Base-by-base conservation (phyloP, 2,113 vertebrate species). In the Ramphastos sulfuratus region DNA sequence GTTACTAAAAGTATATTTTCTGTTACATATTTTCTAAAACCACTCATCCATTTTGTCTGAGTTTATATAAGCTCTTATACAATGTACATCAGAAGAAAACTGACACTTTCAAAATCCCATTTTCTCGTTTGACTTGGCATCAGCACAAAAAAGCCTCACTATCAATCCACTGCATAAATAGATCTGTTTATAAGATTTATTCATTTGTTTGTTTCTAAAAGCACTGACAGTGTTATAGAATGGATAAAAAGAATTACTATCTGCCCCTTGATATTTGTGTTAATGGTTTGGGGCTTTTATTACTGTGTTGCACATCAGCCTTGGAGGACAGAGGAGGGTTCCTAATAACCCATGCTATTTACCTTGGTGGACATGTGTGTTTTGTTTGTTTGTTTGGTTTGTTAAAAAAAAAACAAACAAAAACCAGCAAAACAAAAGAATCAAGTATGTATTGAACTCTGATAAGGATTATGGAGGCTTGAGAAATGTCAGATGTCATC, bases 181-280 rank as follows among this genome's bases (percentile, higher is more conserved):
- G 80, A 71, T 74, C 63, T 85, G 10, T 66, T 70, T 71, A 6
- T 70, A 79, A 92, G 64, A 61, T 86, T 61, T 61, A 87, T 91
- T 82, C 69, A 25, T 90, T 80, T 83, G 46, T 85, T 93, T 92
- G 37, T 81, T 95, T 91, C 55, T 44, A 82, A 61, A 76, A 73
- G 31, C 63, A 79, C 87, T 18, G 7, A 7, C 69, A 58, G 31
- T 75, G 39, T 78, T 92, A 61, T 55, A 74, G 37, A 54, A 48
- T 7, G 58, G 65, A 84, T 69, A 84, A 82, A 91, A 86, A 77
- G 9, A 94, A 76, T 91, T 85, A 58, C 18, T 74, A 31, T 15
- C 23, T 91, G 59, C 67, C 77, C 56, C 56, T 63, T 77, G 79
- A 48, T 87, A 59, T 64, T 89, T 55, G 4, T 35, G 31, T 72